These are phyloP conservation scores for Chunga burmeisteri DNA, from an alignment of 2,113 vertebrate genomes.

Conservation along the genomic window DNA sequence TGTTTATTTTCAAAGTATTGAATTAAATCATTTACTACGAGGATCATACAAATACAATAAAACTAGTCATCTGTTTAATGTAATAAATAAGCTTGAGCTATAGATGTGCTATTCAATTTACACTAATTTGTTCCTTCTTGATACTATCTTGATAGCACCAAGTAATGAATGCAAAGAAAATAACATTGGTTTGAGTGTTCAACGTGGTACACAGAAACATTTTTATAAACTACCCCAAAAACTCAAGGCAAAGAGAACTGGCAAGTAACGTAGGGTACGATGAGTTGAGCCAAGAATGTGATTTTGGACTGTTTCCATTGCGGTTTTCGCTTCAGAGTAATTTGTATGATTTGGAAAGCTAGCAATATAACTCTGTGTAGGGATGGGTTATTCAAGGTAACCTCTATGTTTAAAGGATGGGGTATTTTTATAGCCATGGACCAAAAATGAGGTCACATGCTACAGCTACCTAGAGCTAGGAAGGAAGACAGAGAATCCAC, in stretches of 20 bases:
- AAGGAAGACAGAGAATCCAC: neutral
- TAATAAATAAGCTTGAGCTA: neutral
- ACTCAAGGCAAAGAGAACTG: slow-evolving; percentile 66
- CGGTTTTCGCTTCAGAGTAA: slow-evolving; percentile 76
- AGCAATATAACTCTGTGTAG: slow-evolving; percentile 71
- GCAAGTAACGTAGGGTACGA: slow-evolving; percentile 56
- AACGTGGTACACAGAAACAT: slow-evolving; percentile 47
- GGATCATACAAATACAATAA: neutral
- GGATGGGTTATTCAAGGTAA: slow-evolving; percentile 79
- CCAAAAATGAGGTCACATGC: slow-evolving; percentile 38
- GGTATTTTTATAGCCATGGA: slow-evolving; percentile 51
- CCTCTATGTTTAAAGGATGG: slow-evolving; percentile 52
- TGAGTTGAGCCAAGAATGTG: slow-evolving; percentile 72
- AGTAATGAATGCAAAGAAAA: slow-evolving; percentile 37
- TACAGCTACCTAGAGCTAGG: slow-evolving; percentile 30
- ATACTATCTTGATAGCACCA: neutral
- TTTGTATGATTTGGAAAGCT: slow-evolving; percentile 79
- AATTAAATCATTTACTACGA: neutral
- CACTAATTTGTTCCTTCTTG: slow-evolving; percentile 8
- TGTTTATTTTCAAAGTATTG: neutral
- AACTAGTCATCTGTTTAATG: slow-evolving; percentile 18
- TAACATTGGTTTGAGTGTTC: slow-evolving; percentile 18
- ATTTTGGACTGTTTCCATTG: slow-evolving; percentile 74
- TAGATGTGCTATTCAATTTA: neutral
- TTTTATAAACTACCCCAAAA: slow-evolving; percentile 63